A percentile compares a stretch with the other conserved stretches of the same genome.
phyloP scores from a whole-genome alignment of 2,113 vertebrate genomes.

The Cnemophilus loriae region DNA sequence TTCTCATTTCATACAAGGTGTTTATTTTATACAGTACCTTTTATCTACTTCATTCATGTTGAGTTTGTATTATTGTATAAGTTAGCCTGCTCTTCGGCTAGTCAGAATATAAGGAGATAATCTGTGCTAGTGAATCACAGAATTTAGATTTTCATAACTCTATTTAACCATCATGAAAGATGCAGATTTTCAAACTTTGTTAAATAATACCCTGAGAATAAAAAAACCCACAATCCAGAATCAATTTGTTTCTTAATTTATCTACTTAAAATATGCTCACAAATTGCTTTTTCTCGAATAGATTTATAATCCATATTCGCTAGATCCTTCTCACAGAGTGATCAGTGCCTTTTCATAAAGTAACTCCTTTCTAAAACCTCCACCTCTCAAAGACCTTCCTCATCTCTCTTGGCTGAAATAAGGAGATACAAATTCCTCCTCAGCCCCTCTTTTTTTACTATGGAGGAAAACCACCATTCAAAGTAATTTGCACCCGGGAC shows the following conservation, averaged over 20 bases:
- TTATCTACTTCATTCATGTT: neutral
- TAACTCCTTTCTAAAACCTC: neutral
- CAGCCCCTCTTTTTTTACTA: neutral
- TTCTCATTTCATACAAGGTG: neutral
- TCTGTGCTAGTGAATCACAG: neutral
- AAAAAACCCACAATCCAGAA: neutral
- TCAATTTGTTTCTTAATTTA: neutral
- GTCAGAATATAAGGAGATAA: neutral
- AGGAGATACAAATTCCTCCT: neutral
- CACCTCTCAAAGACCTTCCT: neutral
- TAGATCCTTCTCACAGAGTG: neutral
- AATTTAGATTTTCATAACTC: neutral
- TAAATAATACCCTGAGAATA: neutral
- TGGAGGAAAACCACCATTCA: neutral
- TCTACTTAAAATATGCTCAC: neutral
- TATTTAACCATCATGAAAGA: neutral
- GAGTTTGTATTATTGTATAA: neutral
- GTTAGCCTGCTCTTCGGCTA: neutral
- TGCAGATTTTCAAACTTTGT: neutral
- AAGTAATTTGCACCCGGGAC: neutral
- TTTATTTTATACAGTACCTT: neutral
- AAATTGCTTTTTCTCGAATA: neutral
- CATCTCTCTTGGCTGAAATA: neutral
- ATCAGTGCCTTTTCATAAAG: neutral
- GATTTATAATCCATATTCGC: neutral